These are phyloP conservation scores for Muscicapa comitata DNA, from an alignment of 2,797 vertebrate genomes.

Conservation along the genomic window DNA sequence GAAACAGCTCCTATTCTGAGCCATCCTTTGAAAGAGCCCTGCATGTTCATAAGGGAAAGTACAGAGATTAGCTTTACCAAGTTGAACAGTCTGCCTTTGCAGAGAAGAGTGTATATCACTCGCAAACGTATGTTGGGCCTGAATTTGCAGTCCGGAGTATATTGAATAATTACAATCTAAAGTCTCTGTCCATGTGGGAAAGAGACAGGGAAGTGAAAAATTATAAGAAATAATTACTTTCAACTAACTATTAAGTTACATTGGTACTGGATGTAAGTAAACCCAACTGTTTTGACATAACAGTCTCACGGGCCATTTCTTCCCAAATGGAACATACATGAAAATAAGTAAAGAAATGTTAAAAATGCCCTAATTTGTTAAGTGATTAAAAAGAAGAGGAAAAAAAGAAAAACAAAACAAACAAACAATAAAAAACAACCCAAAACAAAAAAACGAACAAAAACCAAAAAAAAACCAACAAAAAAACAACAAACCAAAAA, in stretches of 20 bases:
- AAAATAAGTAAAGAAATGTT: neutral
- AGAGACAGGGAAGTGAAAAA: neutral
- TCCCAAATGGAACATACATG: neutral
- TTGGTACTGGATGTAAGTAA: neutral
- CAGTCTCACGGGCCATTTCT: neutral
- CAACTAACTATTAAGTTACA: neutral
- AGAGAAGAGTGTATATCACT: neutral
- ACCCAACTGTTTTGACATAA: neutral
- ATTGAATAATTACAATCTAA: neutral
- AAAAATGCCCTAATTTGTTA: neutral
- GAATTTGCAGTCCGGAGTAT: neutral
- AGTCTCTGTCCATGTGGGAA: neutral
- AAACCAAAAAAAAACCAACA: no score
- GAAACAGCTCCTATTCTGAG: neutral
- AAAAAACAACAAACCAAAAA: no score
- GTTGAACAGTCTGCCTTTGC: neutral
- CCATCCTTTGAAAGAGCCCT: neutral
- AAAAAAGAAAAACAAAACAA: neutral
- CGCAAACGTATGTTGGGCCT: neutral
- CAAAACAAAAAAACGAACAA: neutral
- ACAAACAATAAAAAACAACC: neutral
- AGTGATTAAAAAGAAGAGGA: neutral
- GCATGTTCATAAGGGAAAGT: neutral
- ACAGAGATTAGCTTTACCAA: neutral
- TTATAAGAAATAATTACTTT: neutral